phyloP scores from a whole-genome alignment of 2,113 vertebrate genomes.

The Elanoides forficatus region DNA sequence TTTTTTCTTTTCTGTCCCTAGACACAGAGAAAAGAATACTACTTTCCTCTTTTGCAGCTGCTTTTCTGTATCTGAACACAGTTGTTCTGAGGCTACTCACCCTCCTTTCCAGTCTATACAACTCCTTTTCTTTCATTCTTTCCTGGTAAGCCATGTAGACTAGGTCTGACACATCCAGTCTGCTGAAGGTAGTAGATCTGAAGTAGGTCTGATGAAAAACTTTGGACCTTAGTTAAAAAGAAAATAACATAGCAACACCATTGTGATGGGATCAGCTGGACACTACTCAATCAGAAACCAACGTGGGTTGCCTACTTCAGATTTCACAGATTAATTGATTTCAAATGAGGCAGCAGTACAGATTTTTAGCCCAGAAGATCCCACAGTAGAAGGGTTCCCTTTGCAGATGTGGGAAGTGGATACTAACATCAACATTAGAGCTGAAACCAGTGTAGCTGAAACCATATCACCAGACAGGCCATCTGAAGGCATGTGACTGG shows the following conservation, averaged over 20 bases:
- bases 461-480: neutral
- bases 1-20: neutral
- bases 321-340: neutral
- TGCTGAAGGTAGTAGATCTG: neutral
- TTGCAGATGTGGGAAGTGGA: neutral
- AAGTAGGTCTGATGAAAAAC: neutral
- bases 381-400: neutral
- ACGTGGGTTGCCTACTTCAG: neutral
- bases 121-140: neutral
- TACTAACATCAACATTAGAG: neutral
- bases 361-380: neutral
- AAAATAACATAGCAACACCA: neutral
- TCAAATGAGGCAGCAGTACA: neutral
- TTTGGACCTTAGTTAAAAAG: neutral
- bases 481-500: neutral
- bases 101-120: neutral
- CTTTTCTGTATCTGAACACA: neutral
- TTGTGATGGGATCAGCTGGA: neutral
- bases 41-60: neutral
- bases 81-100: neutral
- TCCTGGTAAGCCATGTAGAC: neutral
- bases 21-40: neutral
- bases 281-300: neutral
- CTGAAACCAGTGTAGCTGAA: neutral
- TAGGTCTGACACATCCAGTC: neutral